phyloP scores from a whole-genome alignment of 2,113 vertebrate species.

The Gnathochromis pfefferi region DNA sequence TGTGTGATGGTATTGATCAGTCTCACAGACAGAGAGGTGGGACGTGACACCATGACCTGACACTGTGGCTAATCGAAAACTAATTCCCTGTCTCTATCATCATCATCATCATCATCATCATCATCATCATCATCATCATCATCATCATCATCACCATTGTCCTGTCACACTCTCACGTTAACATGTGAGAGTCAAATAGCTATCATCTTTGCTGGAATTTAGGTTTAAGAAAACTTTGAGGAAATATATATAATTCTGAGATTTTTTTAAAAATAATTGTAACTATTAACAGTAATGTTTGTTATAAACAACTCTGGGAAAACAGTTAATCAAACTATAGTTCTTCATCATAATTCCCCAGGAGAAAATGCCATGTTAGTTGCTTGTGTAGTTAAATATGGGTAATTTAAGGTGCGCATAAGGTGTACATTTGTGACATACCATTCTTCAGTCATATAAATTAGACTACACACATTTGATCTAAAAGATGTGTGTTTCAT shows the following conservation, averaged over 20 bases:
- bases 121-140: neutral
- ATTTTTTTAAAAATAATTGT: accelerated
- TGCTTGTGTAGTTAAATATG: neutral
- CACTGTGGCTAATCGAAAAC: conserved; percentile 63
- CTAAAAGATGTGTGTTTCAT: neutral
- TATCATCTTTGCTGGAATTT: neutral
- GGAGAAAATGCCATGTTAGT: neutral
- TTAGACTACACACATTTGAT: neutral
- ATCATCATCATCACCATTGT: neutral
- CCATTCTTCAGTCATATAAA: neutral
- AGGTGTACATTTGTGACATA: neutral
- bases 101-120: conserved; percentile 4
- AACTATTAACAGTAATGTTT: neutral
- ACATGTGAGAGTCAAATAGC: neutral
- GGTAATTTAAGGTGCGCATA: neutral
- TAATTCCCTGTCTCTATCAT: conserved; percentile 58
- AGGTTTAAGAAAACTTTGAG: neutral
- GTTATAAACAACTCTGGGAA: neutral
- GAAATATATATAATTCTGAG: neutral
- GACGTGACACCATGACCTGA: conserved; percentile 56
- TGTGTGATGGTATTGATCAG: conserved; percentile 65
- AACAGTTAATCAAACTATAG: neutral
- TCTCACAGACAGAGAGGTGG: conserved; percentile 45
- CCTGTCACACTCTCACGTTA: neutral
- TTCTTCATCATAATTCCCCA: neutral